Evolutionary conservation across 2,888 invertebrate genomes (phyloP).

Genomic region (Nymphalis polychloros): DNA sequence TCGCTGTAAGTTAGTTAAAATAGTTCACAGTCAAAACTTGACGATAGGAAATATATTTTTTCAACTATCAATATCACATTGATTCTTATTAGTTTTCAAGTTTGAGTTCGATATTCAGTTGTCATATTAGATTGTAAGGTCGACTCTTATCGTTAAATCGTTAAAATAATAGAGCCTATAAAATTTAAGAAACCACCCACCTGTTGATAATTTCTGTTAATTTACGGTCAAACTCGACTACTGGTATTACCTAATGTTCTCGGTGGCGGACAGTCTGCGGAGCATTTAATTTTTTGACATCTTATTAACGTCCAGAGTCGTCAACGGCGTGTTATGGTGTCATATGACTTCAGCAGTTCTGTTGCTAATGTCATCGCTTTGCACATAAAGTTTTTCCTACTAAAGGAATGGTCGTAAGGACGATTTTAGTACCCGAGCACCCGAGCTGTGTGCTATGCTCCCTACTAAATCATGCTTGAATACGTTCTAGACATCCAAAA

Average conservation of each 20-base stretch:
- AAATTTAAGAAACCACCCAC: background rate
- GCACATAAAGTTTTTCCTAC: too few species aligned
- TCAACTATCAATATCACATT: background rate
- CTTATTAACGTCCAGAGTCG: background rate
- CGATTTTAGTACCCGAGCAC: too few species aligned
- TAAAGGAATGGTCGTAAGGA: too few species aligned
- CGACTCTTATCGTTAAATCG: background rate
- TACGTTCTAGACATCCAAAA: too few species aligned
- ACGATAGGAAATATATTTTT: too few species aligned
- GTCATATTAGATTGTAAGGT: background rate
- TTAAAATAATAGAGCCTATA: constrained; percentile 4
- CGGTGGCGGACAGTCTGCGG: background rate
- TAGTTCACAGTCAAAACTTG: too few species aligned
- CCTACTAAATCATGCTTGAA: too few species aligned
- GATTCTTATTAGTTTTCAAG: background rate
- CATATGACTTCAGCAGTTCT: too few species aligned
- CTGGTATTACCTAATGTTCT: background rate
- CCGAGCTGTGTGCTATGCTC: too few species aligned
- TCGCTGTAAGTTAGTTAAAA: too few species aligned
- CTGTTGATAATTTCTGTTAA: background rate
- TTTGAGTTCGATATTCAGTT: background rate
- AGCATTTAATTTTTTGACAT: background rate
- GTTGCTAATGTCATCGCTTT: too few species aligned
- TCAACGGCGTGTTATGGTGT: background rate
- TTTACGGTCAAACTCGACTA: background rate